Base-by-base conservation (phyloP, 2,888 invertebrate species). In the Cenopis cana region DNA sequence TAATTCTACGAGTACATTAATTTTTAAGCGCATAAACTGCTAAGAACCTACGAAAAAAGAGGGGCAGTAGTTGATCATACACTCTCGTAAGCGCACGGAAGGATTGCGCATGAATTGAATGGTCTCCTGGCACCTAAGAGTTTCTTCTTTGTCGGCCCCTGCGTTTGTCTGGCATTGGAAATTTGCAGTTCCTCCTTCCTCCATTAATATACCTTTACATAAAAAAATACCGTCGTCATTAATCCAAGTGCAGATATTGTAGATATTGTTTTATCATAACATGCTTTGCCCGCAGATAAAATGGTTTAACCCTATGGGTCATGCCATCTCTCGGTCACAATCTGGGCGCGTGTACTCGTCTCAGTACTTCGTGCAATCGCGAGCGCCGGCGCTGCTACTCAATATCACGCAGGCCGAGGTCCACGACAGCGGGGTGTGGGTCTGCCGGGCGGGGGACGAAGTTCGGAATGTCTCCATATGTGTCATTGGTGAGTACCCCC, bases 401-500 rank as follows among this genome's bases (percentile, higher is more conserved):
- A 82, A 82, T 0, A 75, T 91, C 59, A 81, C 79, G 0, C 77
- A 79, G 1, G 80, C 86, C 9, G 60, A 66, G 9, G 85, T 85
- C 0, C 79, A 79, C 5, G 91, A 93, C 56, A 85, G 83, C 10
- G 92, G 92, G 0, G 69, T 83, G 0, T 92, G 90, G 78, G 75
- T 79, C 50, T 93, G 92, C 60, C 83, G 79, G 1, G 81, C 86
- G n/a, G 90, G 87, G 2, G 79, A 81, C 0, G 55, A 75, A 6
- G 72, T 74, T 4, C 75, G 81, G 62, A 78, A 79, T 9, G 78
- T 88, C 8, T 77, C 85, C 0, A 68, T 92, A 5, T 93, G 92
- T 77, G 83, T 91, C 29, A 86, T 92, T 68, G 88, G 92, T 90
- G 74, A 80, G 85, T 81, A 12, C n/a, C n/a, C n/a, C n/a, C n/a